Evolutionary conservation across 2,888 invertebrate genomes (phyloP).

Genomic region (Nezara viridula): DNA sequence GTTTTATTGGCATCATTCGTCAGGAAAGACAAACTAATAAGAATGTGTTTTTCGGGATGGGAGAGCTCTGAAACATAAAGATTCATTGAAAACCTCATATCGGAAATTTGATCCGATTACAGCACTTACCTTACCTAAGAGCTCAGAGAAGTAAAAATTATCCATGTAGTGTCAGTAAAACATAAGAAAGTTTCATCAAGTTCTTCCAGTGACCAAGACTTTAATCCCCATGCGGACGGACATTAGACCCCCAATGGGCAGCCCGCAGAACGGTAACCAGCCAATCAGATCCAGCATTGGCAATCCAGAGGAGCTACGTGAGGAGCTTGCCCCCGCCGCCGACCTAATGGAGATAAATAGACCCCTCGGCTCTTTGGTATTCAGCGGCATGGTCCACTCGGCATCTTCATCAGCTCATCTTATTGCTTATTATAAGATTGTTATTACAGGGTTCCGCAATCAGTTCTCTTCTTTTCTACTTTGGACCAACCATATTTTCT

Average conservation of each 20-base stretch:
- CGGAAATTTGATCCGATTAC: too few relatives aligned
- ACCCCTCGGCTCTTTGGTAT: background rate
- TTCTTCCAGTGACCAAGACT: too few relatives aligned
- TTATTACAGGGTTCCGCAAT: background rate
- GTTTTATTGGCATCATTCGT: too few relatives aligned
- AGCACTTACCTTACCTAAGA: too few relatives aligned
- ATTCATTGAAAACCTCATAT: too few relatives aligned
- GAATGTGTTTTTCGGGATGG: too few relatives aligned
- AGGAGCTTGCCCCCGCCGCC: background rate
- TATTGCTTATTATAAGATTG: conserved; percentile 4
- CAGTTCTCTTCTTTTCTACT: background rate
- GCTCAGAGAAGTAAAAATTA: too few relatives aligned
- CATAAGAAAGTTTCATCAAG: too few relatives aligned
- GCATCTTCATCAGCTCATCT: background rate
- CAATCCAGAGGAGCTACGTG: conserved; percentile 9
- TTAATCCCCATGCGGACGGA: background rate
- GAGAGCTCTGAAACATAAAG: too few relatives aligned
- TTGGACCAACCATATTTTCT: background rate
- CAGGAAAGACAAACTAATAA: too few relatives aligned
- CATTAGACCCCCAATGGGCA: background rate
- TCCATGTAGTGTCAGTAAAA: too few relatives aligned
- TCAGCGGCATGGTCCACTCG: background rate
- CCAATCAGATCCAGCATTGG: background rate
- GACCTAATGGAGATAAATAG: conserved; percentile 7
- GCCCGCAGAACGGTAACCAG: background rate